Evolutionary conservation across 2,888 invertebrate species (phyloP).

Genomic region (Archaeoteleia sp.): DNA sequence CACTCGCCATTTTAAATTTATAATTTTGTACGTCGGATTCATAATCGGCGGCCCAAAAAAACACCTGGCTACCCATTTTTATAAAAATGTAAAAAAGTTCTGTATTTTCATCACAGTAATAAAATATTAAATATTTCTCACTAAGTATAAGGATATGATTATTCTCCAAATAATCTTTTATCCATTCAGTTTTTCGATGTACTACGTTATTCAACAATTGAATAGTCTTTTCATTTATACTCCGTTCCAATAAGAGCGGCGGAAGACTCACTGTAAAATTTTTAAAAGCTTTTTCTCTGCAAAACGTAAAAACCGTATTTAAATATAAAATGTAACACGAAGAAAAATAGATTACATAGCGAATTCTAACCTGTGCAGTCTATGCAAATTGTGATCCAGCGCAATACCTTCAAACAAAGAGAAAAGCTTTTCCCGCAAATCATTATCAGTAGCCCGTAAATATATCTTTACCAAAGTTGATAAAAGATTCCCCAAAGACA

Average conservation of each 20-base stretch:
- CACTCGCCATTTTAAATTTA: too few species aligned
- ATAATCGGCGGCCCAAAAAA: too few species aligned
- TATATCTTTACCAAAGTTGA: constrained; percentile 57
- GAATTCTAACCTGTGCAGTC: constrained; percentile 66
- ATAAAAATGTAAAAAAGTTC: too few species aligned
- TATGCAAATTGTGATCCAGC: constrained; percentile 71
- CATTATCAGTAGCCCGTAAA: constrained; percentile 57
- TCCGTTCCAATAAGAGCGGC: constrained; percentile 59
- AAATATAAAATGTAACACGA: constrained; percentile 8
- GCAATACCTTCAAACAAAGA: constrained; percentile 75
- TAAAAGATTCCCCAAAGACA: constrained; percentile 61
- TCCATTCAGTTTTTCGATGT: constrained; percentile 64
- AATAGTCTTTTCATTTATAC: constrained; percentile 66
- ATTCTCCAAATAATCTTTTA: constrained; percentile 59
- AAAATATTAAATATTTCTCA: constrained; percentile 46
- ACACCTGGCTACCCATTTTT: too few species aligned
- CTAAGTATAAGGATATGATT: constrained; percentile 67
- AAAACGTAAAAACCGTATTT: constrained; percentile 36
- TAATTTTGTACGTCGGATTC: too few species aligned
- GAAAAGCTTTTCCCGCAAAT: constrained; percentile 72
- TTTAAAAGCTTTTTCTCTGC: constrained; percentile 64
- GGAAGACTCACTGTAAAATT: constrained; percentile 65
- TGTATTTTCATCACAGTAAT: too few species aligned
- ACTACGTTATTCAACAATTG: constrained; percentile 67
- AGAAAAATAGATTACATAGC: neutral